These are phyloP conservation scores for Pao palembangensis DNA, from an alignment of 2,113 vertebrate species.

Conservation along the genomic window DNA sequence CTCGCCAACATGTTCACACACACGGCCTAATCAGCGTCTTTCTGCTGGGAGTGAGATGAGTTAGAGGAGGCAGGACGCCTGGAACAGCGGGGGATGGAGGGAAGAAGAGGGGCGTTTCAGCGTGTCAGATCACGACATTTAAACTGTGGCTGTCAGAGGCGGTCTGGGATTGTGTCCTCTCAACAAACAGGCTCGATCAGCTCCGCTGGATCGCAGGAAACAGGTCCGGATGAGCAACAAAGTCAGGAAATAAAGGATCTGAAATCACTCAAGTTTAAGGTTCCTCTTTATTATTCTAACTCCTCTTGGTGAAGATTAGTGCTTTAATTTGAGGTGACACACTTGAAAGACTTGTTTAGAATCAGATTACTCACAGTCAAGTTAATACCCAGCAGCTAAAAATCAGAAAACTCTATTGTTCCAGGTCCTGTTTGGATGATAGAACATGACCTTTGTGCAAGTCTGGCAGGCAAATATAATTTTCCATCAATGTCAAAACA, in stretches of 20 bases:
- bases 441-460: conserved; percentile 20
- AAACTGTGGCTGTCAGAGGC: conserved; percentile 45
- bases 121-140: conserved; percentile 37
- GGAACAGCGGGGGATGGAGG: conserved; percentile 14
- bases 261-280: conserved; percentile 43
- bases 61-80: conserved; percentile 3
- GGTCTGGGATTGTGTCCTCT: conserved; percentile 32
- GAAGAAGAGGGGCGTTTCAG: conserved; percentile 23
- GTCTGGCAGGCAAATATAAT: conserved; percentile 42
- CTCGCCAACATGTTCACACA: conserved; percentile 3
- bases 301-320: conserved; percentile 41
- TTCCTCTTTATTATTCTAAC: conserved; percentile 48
- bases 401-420: conserved; percentile 19
- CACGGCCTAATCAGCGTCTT: conserved; percentile 18
- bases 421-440: conserved; percentile 31
- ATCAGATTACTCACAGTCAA: conserved; percentile 50
- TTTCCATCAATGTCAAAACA: conserved; percentile 46
- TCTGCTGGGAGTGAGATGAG: conserved; percentile 2
- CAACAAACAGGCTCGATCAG: conserved; percentile 34
- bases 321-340: conserved; percentile 43
- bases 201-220: conserved; percentile 41
- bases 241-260: conserved; percentile 41
- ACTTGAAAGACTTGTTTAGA: conserved; percentile 52
- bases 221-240: conserved; percentile 34
- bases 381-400: conserved; percentile 37